A percentile compares a stretch with the other conserved stretches of the same genome.
Conservation (phyloP, 2,113 vertebrate species). For the Tupaia chinensis region DNA sequence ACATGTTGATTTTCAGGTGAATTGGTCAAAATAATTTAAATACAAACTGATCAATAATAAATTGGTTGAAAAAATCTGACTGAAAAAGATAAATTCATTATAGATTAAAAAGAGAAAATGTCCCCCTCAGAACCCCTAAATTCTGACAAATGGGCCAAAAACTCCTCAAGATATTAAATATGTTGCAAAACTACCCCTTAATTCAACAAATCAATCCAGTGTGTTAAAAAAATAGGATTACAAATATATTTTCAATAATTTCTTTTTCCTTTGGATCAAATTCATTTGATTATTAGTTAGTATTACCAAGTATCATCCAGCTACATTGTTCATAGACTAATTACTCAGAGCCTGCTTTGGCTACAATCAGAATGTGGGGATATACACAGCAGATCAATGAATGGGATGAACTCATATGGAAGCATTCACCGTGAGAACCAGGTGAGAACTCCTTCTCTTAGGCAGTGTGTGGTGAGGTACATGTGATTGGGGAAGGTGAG, state of each 20-base stretch:
- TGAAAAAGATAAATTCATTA: conserved; percentile 14
- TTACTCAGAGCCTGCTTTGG: not conserved
- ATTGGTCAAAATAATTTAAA: conserved; percentile 9
- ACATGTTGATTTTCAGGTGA: not conserved
- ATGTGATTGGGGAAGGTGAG: not conserved
- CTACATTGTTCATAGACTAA: not conserved
- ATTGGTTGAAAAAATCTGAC: not conserved
- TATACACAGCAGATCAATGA: not conserved
- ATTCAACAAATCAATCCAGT: not conserved
- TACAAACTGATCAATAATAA: conserved; percentile 16
- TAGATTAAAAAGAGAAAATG: not conserved
- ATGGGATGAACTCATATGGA: not conserved
- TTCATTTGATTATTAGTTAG: not conserved
- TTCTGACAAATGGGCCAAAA: not conserved
- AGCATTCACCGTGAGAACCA: not conserved
- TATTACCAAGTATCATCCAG: not conserved
- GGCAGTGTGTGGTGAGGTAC: not conserved
- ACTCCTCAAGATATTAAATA: conserved; percentile 1
- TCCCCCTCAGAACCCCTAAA: not conserved
- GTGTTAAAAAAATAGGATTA: not conserved
- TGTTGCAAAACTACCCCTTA: not conserved
- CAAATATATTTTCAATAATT: not conserved
- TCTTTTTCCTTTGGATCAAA: not conserved
- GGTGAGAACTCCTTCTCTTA: not conserved
- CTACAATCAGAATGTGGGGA: not conserved